Conservation (phyloP, 2,797 vertebrate genomes). For the Pelochelys cantorii region DNA sequence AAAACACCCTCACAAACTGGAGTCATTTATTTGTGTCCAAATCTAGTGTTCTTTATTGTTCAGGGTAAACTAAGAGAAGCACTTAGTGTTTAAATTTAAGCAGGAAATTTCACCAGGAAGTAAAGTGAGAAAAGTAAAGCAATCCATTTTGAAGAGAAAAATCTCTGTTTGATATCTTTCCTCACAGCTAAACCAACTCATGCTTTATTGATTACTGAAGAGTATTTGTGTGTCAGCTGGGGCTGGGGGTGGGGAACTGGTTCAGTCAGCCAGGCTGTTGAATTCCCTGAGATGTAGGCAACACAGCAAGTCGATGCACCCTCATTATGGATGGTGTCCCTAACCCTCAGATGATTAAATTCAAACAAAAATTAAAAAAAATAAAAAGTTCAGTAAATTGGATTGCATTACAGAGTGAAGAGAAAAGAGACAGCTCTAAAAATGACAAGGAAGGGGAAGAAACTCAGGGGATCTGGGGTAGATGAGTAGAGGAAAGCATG, state of each 20-base stretch:
- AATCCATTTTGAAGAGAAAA: background rate
- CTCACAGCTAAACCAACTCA: background rate
- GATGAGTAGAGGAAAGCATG: background rate
- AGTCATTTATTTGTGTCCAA: rapidly evolving
- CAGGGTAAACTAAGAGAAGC: background rate
- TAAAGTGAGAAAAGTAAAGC: background rate
- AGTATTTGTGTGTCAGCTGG: conserved; percentile 15
- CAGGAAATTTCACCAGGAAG: background rate
- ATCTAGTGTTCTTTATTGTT: background rate
- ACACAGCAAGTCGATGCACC: conserved; percentile 13
- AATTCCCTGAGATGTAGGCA: conserved; percentile 27
- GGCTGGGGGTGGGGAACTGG: background rate
- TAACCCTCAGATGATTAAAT: background rate
- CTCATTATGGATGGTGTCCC: conserved; percentile 12
- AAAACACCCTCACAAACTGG: rapidly evolving
- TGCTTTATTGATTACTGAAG: background rate
- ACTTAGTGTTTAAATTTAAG: rapidly evolving
- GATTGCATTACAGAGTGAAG: background rate
- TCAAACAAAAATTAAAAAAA: background rate
- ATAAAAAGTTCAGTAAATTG: background rate
- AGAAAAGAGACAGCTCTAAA: background rate
- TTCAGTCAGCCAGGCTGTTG: background rate
- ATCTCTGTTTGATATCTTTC: background rate
- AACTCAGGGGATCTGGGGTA: background rate
- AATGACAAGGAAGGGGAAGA: background rate